These are phyloP conservation scores for Cryptocheilus praepositus DNA, from an alignment of 2,888 invertebrate species.

Conservation along the genomic window DNA sequence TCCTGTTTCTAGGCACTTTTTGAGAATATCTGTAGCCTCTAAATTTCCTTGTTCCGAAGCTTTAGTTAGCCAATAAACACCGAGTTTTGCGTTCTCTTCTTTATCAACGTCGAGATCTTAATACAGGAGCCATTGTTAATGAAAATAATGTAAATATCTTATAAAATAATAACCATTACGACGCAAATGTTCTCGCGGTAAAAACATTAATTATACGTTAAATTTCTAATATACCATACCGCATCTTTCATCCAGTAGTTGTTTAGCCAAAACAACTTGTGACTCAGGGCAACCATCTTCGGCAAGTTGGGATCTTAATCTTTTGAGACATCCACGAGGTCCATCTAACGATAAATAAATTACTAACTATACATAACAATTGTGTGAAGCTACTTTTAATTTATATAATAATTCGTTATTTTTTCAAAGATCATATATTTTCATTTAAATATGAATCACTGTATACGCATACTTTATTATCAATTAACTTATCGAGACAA, in stretches of 20 bases:
- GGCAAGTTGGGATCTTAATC: constrained; percentile 84
- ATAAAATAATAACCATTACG: background rate
- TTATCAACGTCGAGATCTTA: constrained; percentile 82
- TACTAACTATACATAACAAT: background rate
- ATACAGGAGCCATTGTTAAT: constrained; percentile 6
- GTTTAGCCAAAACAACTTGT: constrained; percentile 90
- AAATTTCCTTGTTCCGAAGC: constrained; percentile 94
- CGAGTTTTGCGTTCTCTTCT: constrained; percentile 87
- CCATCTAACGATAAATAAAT: constrained; percentile 76
- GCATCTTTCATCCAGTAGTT: constrained; percentile 86
- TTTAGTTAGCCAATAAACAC: constrained; percentile 93
- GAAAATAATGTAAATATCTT: too few species aligned
- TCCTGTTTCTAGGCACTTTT: constrained; percentile 83
- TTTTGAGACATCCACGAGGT: constrained; percentile 80
- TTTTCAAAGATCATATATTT: background rate
- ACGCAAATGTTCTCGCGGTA: too few species aligned
- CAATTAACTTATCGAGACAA: background rate
- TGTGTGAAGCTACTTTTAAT: background rate
- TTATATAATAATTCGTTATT: constrained; percentile 2
- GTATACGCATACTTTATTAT: background rate
- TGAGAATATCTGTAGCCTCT: constrained; percentile 88
- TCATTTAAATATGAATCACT: background rate
- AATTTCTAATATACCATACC: constrained; percentile 75
- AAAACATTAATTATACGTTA: background rate
- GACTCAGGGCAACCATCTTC: constrained; percentile 93